Evolutionary conservation across 2,797 vertebrate genomes (phyloP), one percentile per base, ranked within the genome.

Genomic region (Tapirus indicus): DNA sequence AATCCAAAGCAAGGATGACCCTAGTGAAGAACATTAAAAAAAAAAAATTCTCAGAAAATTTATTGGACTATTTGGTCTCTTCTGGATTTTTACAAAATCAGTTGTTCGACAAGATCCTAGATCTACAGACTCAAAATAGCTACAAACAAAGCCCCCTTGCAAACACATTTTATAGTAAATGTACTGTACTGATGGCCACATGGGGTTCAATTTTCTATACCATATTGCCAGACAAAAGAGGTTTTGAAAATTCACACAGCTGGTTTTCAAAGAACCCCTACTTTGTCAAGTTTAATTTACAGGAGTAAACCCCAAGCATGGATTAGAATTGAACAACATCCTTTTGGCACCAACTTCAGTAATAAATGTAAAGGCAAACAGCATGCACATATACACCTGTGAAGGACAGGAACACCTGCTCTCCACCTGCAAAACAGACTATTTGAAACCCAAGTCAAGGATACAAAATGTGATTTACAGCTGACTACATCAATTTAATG

Each of bases 281-380:
- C 66, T 92, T 94, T 98, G 93, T 92, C 93, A 98, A 86, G 35
- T 96, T 97, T 89, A 11, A 35, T 96, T 97, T 98, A 97, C 14
- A 95, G 38, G 38, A 91, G n/a, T 97, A 97, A 98, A 98, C 56
- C 75, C 94, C 62, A 97, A 98, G 87, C 95, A 97, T 98, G 97
- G 89, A 97, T 97, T 97, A 98, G 97, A 97, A 98, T 86, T 97
- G 95, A 98, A 96, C 93, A 95, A 72, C 27, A 88, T 89, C 71
- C 95, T 92, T 83, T 87, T 64, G 20, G 94, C 56, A 96, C 56
- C 83, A 95, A 97, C 66, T 72, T 88, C 93, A 92, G 58, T 0
- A 27, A 91, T 93, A 74, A 97, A 92, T 94, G 68, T 96, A 98
- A 95, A 97, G 82, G 82, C 94, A 97, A 97, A 97, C 4, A 97